phyloP scores from a whole-genome alignment of 2,113 vertebrate genomes.

The Alectura lathami region DNA sequence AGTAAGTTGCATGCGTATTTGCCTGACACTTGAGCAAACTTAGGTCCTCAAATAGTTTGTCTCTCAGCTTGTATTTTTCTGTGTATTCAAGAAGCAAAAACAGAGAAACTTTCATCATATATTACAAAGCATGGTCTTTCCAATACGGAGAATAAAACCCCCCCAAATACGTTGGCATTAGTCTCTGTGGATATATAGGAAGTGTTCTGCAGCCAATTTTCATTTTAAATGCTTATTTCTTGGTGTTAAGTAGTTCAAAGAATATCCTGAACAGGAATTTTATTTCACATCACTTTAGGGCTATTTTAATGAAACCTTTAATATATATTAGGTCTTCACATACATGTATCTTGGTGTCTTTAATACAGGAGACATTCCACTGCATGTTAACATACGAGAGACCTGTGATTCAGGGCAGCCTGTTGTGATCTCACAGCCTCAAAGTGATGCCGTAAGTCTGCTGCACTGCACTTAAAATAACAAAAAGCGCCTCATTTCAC shows the following conservation, averaged over 20 bases:
- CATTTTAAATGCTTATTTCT: conserved; percentile 38
- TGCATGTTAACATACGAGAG: conserved; percentile 92
- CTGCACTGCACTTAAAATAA: not conserved
- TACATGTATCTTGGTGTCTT: not conserved
- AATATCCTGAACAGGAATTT: not conserved
- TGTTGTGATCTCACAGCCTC: conserved; percentile 88
- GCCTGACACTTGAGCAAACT: not conserved
- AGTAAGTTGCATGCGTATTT: not conserved
- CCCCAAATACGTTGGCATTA: too few species aligned
- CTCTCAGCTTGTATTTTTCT: not conserved
- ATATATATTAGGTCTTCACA: not conserved
- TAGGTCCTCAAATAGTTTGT: not conserved
- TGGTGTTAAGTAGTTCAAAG: conserved; percentile 26
- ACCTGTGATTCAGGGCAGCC: conserved; percentile 89
- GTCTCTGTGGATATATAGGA: not conserved
- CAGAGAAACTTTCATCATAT: not conserved
- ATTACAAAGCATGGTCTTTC: not conserved
- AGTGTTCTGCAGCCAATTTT: conserved; percentile 13
- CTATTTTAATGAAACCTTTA: conserved; percentile 4
- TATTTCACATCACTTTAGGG: conserved; percentile 1
- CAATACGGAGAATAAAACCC: not conserved
- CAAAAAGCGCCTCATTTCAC: not conserved
- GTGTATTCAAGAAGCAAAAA: not conserved
- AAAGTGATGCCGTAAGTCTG: conserved; percentile 87
- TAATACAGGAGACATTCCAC: conserved; percentile 89